These are phyloP conservation scores for Marisa cornuarietis DNA, from an alignment of 1,140 invertebrate genomes.

Conservation along the genomic window DNA sequence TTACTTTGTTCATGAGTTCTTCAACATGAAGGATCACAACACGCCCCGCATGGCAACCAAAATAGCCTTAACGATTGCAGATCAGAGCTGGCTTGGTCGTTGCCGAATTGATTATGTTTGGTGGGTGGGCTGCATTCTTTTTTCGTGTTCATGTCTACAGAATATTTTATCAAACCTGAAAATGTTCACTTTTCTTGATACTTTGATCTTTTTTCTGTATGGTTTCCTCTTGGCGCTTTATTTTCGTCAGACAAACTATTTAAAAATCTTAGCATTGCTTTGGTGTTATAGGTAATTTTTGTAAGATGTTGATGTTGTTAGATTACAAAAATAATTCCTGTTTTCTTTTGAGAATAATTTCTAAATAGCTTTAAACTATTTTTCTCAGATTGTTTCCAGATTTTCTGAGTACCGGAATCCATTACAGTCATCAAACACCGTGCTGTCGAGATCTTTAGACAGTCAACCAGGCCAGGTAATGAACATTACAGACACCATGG, in stretches of 20 bases:
- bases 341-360: not conserved
- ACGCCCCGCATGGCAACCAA: not conserved
- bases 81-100: not conserved
- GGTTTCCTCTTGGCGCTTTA: too few relatives aligned
- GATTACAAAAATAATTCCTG: too few relatives aligned
- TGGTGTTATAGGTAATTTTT: too few relatives aligned
- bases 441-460: conserved; percentile 5
- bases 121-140: not conserved
- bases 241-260: too few relatives aligned
- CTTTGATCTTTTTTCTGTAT: too few relatives aligned
- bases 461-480: not conserved
- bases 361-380: not conserved
- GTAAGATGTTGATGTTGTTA: too few relatives aligned
- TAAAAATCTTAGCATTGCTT: too few relatives aligned
- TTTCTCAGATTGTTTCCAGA: not conserved
- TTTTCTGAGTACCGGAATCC: conserved; percentile 7
- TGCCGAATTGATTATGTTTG: not conserved
- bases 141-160: not conserved
- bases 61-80: not conserved
- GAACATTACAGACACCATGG: not conserved
- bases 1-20: not conserved
- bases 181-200: too few relatives aligned
- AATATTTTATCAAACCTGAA: too few relatives aligned
- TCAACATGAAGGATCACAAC: not conserved
- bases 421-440: not conserved